Conservation (phyloP, 2,113 vertebrate genomes). For the Pluvianellus socialis region DNA sequence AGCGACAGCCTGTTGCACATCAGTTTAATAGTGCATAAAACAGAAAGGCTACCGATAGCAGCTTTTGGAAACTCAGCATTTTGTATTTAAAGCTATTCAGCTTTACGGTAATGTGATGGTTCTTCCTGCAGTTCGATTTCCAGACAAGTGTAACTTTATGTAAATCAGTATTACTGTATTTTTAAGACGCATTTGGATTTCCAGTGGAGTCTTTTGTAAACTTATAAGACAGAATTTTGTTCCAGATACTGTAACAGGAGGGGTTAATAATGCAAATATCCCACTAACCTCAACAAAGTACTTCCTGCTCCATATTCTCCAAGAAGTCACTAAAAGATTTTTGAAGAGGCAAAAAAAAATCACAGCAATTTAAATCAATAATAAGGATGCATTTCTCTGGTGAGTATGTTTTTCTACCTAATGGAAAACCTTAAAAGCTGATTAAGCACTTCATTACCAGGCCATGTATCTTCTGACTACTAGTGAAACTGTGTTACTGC, state of each 20-base stretch:
- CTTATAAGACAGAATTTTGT: background rate
- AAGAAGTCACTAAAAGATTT: background rate
- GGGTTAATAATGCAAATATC: background rate
- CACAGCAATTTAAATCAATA: background rate
- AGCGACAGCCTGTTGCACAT: slow-evolving; percentile 26
- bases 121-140: background rate
- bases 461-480: background rate
- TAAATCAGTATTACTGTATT: background rate
- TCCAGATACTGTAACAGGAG: background rate
- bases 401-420: background rate
- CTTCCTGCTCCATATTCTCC: background rate
- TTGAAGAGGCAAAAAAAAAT: background rate
- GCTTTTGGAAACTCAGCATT: slow-evolving; percentile 48
- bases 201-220: background rate
- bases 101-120: slow-evolving; percentile 12
- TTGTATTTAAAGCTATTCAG: slow-evolving; percentile 52
- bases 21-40: slow-evolving; percentile 25
- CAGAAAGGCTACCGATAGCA: background rate
- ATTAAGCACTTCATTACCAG: background rate
- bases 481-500: background rate
- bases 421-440: background rate
- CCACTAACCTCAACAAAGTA: background rate
- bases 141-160: background rate
- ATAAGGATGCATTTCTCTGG: background rate
- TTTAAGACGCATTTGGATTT: background rate